Percentiles rank a stretch among this genome's conserved stretches.
Evolutionary conservation across 2,888 invertebrate genomes (phyloP).

Genomic region (Xylocampa areola): DNA sequence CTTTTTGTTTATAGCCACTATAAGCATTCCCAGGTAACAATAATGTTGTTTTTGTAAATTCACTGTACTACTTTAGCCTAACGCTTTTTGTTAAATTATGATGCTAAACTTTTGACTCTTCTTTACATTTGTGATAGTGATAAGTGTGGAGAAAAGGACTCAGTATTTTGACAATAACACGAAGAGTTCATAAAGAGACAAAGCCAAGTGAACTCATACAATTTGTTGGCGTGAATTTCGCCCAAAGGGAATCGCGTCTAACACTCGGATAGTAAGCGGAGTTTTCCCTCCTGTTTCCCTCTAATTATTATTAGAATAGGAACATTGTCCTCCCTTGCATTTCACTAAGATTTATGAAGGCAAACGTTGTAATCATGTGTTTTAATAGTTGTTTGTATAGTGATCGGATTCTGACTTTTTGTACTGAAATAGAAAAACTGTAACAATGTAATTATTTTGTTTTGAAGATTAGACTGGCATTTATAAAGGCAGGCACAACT

Average conservation of each 20-base stretch:
- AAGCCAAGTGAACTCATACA: constrained; percentile 39
- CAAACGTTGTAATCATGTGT: constrained; percentile 48
- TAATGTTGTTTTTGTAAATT: no score
- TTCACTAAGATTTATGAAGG: constrained; percentile 56
- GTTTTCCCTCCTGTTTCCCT: constrained; percentile 43
- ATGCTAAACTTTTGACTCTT: no score
- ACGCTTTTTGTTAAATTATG: no score
- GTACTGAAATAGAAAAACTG: no score
- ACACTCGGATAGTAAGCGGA: constrained; percentile 39
- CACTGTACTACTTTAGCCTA: no score
- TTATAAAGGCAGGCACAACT: no score
- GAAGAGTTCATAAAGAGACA: constrained; percentile 44
- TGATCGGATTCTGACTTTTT: no score
- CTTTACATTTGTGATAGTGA: no score
- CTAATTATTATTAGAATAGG: constrained; percentile 62
- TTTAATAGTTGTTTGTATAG: constrained; percentile 38
- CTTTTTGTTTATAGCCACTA: no score
- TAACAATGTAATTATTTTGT: no score
- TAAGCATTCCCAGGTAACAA: no score
- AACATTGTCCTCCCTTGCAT: constrained; percentile 58
- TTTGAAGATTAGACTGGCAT: no score
- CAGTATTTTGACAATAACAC: constrained; percentile 34
- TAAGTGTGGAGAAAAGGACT: constrained; percentile 28
- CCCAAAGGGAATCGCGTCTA: constrained; percentile 49
- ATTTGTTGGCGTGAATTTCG: constrained; percentile 53